These are phyloP conservation scores for Gila orcuttii DNA, from an alignment of 2,113 vertebrate genomes.

Conservation along the genomic window DNA sequence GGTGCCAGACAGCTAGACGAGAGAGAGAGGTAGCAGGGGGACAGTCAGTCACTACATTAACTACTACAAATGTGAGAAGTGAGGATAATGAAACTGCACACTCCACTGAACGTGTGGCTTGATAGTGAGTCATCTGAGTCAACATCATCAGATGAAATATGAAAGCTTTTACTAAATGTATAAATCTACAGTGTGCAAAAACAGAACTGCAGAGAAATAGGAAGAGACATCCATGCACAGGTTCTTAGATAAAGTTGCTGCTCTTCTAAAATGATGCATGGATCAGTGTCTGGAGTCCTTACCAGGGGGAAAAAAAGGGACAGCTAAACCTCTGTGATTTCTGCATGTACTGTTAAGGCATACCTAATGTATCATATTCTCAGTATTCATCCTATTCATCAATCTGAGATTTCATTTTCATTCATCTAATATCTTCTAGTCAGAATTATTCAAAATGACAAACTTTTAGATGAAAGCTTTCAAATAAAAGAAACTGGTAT, in stretches of 20 bases:
- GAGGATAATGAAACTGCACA: background rate
- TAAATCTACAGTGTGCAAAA: background rate
- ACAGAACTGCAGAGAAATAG: background rate
- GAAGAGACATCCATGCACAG: background rate
- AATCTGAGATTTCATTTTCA: background rate
- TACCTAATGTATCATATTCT: background rate
- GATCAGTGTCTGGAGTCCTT: background rate
- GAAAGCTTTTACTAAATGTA: background rate
- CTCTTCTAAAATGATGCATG: background rate
- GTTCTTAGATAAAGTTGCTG: background rate
- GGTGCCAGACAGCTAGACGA: constrained; percentile 74
- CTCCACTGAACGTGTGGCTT: background rate
- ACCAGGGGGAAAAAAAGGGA: background rate
- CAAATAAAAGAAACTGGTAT: too few species aligned
- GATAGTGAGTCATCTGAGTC: background rate
- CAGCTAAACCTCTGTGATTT: background rate
- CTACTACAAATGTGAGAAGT: constrained; percentile 27
- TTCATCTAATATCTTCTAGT: background rate
- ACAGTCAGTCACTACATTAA: constrained; percentile 45
- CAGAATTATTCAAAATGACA: too few species aligned
- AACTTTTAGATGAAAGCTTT: too few species aligned
- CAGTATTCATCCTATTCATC: background rate
- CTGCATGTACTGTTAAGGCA: background rate
- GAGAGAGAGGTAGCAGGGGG: constrained; percentile 41
- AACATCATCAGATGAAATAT: background rate